Evolutionary conservation across 64 coral and sea anemone species (phyloP).

Genomic region (Exaiptasia diaphana): DNA sequence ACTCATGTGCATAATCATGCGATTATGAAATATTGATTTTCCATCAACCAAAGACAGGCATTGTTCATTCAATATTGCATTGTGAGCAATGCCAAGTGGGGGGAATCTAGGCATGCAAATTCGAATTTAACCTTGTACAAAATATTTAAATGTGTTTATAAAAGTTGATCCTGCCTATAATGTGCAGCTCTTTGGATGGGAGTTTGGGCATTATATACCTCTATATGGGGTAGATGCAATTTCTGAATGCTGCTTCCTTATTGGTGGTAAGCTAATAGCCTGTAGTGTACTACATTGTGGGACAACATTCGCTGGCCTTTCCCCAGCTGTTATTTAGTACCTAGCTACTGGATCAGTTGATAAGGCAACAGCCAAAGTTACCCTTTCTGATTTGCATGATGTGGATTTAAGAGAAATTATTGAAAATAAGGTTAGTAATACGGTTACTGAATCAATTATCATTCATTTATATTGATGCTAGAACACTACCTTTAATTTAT

Average conservation of each 20-base stretch:
- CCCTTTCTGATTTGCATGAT: constrained; percentile 46
- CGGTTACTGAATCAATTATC: background rate
- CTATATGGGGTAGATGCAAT: constrained; percentile 20
- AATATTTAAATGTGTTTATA: background rate
- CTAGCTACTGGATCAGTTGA: constrained; percentile 47
- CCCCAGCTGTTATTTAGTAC: constrained; percentile 50
- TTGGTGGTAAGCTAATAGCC: constrained; percentile 45
- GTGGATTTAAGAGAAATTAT: constrained; percentile 34
- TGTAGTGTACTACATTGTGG: constrained; percentile 43
- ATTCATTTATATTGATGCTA: background rate
- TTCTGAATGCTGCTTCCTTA: constrained; percentile 22
- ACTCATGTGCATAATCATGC: background rate
- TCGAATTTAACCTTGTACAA: too few relatives aligned
- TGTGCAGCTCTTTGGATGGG: constrained; percentile 21
- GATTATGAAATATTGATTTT: too few relatives aligned
- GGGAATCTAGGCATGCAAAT: too few relatives aligned
- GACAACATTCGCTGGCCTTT: constrained; percentile 39
- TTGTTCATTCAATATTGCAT: too few relatives aligned
- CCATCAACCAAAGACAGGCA: too few relatives aligned
- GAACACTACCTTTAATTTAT: too few relatives aligned
- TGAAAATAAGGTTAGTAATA: constrained; percentile 42
- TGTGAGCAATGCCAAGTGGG: too few relatives aligned
- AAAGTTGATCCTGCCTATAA: constrained; percentile 42
- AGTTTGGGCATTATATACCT: constrained; percentile 2
- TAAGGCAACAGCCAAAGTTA: constrained; percentile 25